Evolutionary conservation across 2,888 invertebrate genomes (phyloP), one percentile per base, ranked within the genome.

Genomic region (Phymatocera aterrima): DNA sequence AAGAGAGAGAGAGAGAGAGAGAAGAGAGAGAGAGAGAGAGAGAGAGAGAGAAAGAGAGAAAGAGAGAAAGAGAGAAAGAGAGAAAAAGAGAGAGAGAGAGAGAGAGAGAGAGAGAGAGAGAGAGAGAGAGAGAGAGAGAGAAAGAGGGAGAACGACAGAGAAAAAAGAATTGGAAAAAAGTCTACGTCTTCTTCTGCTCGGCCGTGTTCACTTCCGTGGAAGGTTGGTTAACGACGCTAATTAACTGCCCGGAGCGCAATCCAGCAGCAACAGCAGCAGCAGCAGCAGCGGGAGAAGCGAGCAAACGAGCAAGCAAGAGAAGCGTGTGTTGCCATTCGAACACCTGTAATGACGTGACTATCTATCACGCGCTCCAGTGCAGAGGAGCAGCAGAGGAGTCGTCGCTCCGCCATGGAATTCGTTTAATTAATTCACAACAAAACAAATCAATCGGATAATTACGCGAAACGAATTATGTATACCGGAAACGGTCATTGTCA

Each of bases 191-290:
- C 61, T 64, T 60, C 60, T 60, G 31, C 18, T 34, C n/a, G 43
- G 68, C 4, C 5, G 15, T 46, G 43, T 43, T 28, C 46, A 68
- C 24, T 68, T 68, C 68, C 43, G 43, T 43, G 68, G 24, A 28
- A 40, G 68, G 46, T 40, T 43, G 46, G 68, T 68, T 46, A 68
- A 68, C 68, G 68, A 43, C 68, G 24, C 46, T 68, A 68, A 68
- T 68, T 68, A 68, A 68, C 68, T 46, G 24, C 43, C 28, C 24
- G 18, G n/a, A 68, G 68, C 43, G 18, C 65, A 21, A 43, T 21
- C 24, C 2, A 40, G 21, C 40, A 40, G 40, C 40, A 21, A 18
- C 1, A 61, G n/a, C 60, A 31, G 0, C 0, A 61, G 60, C 60
- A 61, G 15, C 0, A 61, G 60, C 28, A 61, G 15, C n/a, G 28